Evolutionary conservation across 2,113 vertebrate genomes (phyloP).

Genomic region (Neogale vison): DNA sequence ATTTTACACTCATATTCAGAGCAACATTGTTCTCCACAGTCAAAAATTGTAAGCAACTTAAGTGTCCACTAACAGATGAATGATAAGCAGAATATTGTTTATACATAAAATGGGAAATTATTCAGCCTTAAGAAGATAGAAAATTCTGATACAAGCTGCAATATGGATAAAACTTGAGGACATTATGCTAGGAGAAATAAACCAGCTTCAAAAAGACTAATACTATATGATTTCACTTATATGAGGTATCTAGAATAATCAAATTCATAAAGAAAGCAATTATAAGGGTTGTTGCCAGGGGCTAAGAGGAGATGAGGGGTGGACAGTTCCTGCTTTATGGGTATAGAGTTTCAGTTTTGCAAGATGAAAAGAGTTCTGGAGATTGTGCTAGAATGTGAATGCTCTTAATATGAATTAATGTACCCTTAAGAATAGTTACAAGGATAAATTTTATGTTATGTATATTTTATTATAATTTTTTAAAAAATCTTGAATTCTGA

Average conservation of each 20-base stretch:
- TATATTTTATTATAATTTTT: not conserved
- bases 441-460: not conserved
- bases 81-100: not conserved
- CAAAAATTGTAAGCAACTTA: not conserved
- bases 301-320: not conserved
- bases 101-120: not conserved
- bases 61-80: not conserved
- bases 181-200: not conserved
- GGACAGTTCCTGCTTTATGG: not conserved
- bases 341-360: not conserved
- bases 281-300: not conserved
- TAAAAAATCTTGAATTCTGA: not conserved
- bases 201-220: not conserved
- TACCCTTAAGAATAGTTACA: not conserved
- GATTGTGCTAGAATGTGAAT: not conserved
- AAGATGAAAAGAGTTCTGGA: not conserved
- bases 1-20: not conserved
- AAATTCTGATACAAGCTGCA: not conserved
- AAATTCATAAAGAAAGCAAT: not conserved
- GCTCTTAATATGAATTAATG: not conserved
- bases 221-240: not conserved
- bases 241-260: not conserved
- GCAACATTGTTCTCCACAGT: not conserved
- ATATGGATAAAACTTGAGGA: not conserved
- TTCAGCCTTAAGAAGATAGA: not conserved